Evolutionary conservation across 1,140 invertebrate species (phyloP), one percentile per base, ranked within the genome.

Genomic region (Wasmannia auropunctata): DNA sequence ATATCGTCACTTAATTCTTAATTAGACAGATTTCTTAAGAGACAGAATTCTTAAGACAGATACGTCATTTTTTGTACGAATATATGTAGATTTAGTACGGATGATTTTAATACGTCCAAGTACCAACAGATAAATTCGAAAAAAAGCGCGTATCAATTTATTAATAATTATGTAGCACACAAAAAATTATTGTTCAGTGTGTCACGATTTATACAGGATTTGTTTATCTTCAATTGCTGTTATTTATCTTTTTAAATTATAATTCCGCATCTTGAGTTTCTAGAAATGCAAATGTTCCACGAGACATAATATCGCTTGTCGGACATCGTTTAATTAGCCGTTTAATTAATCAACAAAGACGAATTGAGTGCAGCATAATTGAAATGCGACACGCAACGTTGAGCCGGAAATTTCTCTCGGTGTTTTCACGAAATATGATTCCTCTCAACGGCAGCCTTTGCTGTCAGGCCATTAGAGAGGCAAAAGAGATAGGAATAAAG

Each of bases 371-470:
- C 34, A 70, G 11, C 7, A 25, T 65, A 43, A 70, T 22, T 72
- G 51, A 58, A 83, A 72, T 37, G 1, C 3, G 43, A 43, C 10
- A 22, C 22, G 19, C 31, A 46, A 31, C 16, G 14, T 25, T 40
- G 11, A 25, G 19, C 1, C 34, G n/a, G 25, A 43, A 72, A 31
- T 22, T 83, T 58, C 19, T 72, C 34, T 40, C n/a, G 19, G 25
- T 83, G 28, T 74, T 72, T 74, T 22, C 51, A 40, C 54, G 16
- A 72, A 58, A 72, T 74, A 83, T 72, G 67, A 83, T 60, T 80
- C 37, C 46, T 80, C 22, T 70, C 14, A 28, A 8, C 37, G 25
- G 65, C 7, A 37, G n/a, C 25, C 34, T 60, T 83, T 58, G 67
- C 37, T 83, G 19, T 58, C n/a, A 83, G 51, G 19, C 67, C 67